Evolutionary conservation across 2,888 invertebrate species (phyloP).

Genomic region (Erebia ligea): DNA sequence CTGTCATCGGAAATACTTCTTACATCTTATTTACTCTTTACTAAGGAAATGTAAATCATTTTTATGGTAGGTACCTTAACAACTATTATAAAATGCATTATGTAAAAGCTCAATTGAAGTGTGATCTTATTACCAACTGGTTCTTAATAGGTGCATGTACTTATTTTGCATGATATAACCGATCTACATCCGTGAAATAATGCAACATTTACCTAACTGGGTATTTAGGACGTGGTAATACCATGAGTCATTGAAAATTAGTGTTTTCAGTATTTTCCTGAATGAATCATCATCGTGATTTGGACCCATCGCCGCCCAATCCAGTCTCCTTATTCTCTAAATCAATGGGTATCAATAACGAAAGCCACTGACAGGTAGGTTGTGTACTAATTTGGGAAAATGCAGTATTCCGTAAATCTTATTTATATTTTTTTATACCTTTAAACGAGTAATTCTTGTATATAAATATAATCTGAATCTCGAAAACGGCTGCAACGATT

Average conservation of each 20-base stretch:
- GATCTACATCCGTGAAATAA: constrained; percentile 19
- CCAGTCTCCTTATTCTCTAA: too few relatives aligned
- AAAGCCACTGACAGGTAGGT: too few relatives aligned
- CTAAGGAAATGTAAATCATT: constrained; percentile 12
- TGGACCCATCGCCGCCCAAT: too few relatives aligned
- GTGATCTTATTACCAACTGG: constrained; percentile 12
- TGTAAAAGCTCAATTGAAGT: constrained; percentile 5
- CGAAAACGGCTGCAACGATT: too few relatives aligned
- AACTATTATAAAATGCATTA: constrained; percentile 14
- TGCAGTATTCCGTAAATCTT: too few relatives aligned
- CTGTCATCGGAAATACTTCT: constrained; percentile 34
- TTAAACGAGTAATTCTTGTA: too few relatives aligned
- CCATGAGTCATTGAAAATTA: too few relatives aligned
- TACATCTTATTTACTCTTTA: constrained; percentile 17
- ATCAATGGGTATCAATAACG: too few relatives aligned
- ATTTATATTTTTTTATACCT: too few relatives aligned
- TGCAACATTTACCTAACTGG: neutral
- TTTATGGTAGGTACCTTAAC: neutral
- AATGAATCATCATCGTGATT: neutral
- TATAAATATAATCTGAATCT: too few relatives aligned
- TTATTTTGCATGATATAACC: constrained; percentile 14
- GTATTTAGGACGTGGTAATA: neutral
- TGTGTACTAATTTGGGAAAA: too few relatives aligned
- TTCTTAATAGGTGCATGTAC: constrained; percentile 15
- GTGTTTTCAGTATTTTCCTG: neutral